Evolutionary conservation across 1,140 invertebrate species (phyloP).

Genomic region (Eurytemora carolleeae): DNA sequence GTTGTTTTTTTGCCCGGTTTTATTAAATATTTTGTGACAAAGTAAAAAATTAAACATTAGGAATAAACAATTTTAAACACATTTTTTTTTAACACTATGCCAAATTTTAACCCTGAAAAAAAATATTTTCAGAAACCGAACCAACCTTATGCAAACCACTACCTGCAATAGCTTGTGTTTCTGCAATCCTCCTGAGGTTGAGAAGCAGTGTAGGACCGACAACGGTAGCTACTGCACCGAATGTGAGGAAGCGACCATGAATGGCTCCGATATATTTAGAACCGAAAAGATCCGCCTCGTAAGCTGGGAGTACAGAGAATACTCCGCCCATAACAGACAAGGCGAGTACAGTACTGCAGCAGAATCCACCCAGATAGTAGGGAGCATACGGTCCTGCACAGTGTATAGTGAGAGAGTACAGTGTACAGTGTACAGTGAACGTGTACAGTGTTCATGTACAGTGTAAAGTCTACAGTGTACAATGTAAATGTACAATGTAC

Average conservation of each 20-base stretch:
- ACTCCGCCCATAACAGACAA: constrained; percentile 14
- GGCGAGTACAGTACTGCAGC: constrained; percentile 5
- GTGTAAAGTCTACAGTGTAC: too few species aligned
- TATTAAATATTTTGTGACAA: too few species aligned
- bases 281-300: constrained; percentile 12
- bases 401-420: constrained; percentile 4
- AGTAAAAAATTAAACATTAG: neutral
- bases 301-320: constrained; percentile 14
- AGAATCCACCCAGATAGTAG: constrained; percentile 10
- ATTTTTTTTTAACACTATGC: neutral
- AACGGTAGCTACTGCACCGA: constrained; percentile 5
- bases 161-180: constrained; percentile 11
- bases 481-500: too few species aligned
- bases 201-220: constrained; percentile 8
- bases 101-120: neutral
- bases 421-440: too few species aligned
- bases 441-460: too few species aligned
- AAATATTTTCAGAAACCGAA: neutral
- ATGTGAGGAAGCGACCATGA: constrained; percentile 10
- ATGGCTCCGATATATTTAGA: constrained; percentile 14
- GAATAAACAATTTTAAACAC: neutral
- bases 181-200: constrained; percentile 9
- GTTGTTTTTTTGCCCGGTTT: too few species aligned
- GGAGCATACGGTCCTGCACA: constrained; percentile 4
- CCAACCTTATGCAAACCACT: neutral